phyloP scores from a whole-genome alignment of 2,113 vertebrate genomes.

The Nerophis ophidion region DNA sequence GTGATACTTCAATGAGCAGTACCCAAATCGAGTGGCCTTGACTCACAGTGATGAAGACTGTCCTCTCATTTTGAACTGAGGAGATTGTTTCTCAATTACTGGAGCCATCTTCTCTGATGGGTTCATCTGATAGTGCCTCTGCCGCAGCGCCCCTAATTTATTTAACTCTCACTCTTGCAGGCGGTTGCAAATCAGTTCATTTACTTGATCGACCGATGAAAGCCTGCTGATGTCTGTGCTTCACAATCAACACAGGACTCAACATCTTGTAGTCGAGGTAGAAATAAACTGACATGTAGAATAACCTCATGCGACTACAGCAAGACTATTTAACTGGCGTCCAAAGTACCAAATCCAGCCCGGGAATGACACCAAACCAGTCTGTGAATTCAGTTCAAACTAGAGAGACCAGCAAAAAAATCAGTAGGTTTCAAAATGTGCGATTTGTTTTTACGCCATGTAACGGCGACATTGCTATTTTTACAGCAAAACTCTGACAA shows the following conservation, averaged over 20 bases:
- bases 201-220: slow-evolving; percentile 3
- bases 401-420: too few species aligned
- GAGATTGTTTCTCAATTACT: slow-evolving; percentile 9
- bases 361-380: too few species aligned
- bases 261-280: not conserved
- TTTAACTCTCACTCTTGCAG: slow-evolving; percentile 6
- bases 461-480: too few species aligned
- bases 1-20: not conserved
- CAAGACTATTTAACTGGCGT: too few species aligned
- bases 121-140: slow-evolving; percentile 4
- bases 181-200: slow-evolving; percentile 7
- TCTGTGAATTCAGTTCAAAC: too few species aligned
- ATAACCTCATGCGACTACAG: not conserved
- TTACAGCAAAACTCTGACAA: too few species aligned
- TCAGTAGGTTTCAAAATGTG: too few species aligned
- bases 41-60: not conserved
- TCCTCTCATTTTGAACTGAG: not conserved
- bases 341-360: too few species aligned
- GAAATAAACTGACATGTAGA: not conserved
- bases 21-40: not conserved
- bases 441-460: too few species aligned
- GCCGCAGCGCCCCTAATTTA: slow-evolving; percentile 11
- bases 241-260: not conserved
- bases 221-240: not conserved
- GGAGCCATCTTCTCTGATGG: not conserved